Evolutionary conservation across 2,888 invertebrate species (phyloP), one percentile per base, ranked within the genome.

Genomic region (Cheiracanthium punctorium): DNA sequence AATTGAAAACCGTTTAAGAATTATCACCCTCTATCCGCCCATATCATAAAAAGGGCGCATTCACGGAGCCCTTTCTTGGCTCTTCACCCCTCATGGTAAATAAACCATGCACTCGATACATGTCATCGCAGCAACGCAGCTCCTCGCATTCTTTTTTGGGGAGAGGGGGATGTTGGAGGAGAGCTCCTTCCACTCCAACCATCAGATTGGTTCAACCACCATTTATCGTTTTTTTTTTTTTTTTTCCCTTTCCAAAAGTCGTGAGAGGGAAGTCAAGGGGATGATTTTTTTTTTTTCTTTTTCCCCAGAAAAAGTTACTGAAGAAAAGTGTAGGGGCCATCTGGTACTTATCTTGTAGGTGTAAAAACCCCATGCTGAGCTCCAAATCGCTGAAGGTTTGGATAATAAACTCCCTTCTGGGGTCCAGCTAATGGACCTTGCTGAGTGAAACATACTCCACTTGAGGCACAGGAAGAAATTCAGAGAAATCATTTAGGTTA

Each of bases 391-490:
- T 58, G 24, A 7, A 58, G 1, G 12, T 17, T 17, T 58, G 1
- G 58, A 58, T 58, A 58, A 58, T 58, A 58, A 58, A 58, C 58
- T 24, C 58, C 58, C 58, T 12, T 7, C 58, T 58, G 58, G 58
- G 58, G 58, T 58, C 58, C 67, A 30, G 30, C 30, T 67, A 82
- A 82, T 65, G 65, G 76, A 71, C 76, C 64, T 70, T 65, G 76
- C 41, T 58, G 71, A 82, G 71, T 82, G 82, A 76, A 76, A 82
- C 48, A 33, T 30, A 82, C 20, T 76, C 76, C 33, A 77, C 82
- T 82, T 82, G 82, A 74, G 76, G 75, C 69, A 81, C 73, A 24
- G 74, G 75, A 65, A 58, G 65, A 37, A 37, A 37, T 37, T 37
- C 10, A 4, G 37, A 7, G 10, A 37, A 37, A 37, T 10, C 7